These are phyloP conservation scores for Eristalinus aeneus DNA, from an alignment of 2,888 invertebrate species.

Conservation along the genomic window DNA sequence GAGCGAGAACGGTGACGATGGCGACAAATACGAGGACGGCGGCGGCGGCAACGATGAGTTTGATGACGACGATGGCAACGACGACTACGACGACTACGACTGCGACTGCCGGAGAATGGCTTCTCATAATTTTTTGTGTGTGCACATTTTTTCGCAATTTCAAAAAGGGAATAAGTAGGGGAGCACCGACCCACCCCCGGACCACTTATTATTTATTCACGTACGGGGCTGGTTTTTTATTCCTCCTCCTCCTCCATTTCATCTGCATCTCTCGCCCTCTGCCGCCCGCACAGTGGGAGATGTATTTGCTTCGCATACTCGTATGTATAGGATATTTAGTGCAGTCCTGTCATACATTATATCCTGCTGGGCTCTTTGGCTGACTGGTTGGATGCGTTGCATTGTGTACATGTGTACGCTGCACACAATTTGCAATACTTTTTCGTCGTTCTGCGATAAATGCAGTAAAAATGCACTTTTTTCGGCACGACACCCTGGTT, in stretches of 20 bases:
- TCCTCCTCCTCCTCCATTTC: neutral
- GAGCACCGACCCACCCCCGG: slow-evolving; percentile 17
- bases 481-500: slow-evolving; percentile 32
- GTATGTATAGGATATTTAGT: slow-evolving; percentile 27
- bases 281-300: neutral
- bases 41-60: slow-evolving; percentile 21
- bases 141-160: slow-evolving; percentile 63
- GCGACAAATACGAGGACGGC: slow-evolving; percentile 55
- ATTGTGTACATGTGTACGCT: slow-evolving; percentile 44
- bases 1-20: slow-evolving; percentile 10
- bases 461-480: slow-evolving; percentile 65
- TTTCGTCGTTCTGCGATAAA: slow-evolving; percentile 52
- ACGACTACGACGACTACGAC: slow-evolving; percentile 52
- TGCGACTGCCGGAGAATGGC: slow-evolving; percentile 63
- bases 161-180: slow-evolving; percentile 54
- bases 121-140: slow-evolving; percentile 68
- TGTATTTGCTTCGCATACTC: neutral
- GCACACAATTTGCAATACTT: slow-evolving; percentile 50
- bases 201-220: slow-evolving; percentile 58
- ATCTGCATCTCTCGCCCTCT: neutral
- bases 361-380: slow-evolving; percentile 32
- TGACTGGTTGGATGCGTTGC: slow-evolving; percentile 45
- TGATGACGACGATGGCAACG: neutral
- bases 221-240: slow-evolving; percentile 29
- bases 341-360: slow-evolving; percentile 54